Conservation (phyloP, 1,140 invertebrate genomes). For the Cydia pomonella region DNA sequence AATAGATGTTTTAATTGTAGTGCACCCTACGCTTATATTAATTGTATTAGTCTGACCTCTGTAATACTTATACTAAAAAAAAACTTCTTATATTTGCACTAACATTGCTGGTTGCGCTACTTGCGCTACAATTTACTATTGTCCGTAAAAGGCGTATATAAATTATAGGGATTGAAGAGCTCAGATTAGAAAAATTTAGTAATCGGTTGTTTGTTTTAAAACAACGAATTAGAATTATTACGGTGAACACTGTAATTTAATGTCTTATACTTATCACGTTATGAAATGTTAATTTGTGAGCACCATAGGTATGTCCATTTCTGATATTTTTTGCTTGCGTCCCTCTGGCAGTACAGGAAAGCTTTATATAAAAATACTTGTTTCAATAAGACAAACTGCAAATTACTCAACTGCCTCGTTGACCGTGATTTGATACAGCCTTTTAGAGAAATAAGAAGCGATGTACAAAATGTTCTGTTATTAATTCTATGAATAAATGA, state of each 20-base stretch:
- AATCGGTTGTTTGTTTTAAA: conserved; percentile 45
- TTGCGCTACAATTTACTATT: neutral
- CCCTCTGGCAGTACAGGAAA: neutral
- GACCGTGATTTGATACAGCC: conserved; percentile 65
- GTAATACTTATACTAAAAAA: neutral
- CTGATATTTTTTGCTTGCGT: neutral
- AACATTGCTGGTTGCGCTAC: neutral
- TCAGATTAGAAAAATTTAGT: conserved; percentile 2
- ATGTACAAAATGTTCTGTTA: conserved; percentile 41
- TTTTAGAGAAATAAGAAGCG: conserved; percentile 45
- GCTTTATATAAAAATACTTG: too few relatives aligned
- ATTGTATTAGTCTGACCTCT: conserved; percentile 49
- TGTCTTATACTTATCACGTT: conserved; percentile 54
- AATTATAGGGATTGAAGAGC: neutral
- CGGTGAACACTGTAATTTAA: conserved; percentile 59
- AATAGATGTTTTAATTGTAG: conserved; percentile 45
- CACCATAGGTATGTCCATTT: neutral
- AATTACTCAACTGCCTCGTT: conserved; percentile 64
- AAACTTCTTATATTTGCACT: neutral
- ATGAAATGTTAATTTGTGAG: neutral
- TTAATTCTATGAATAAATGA: conserved; percentile 42
- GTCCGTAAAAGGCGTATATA: neutral
- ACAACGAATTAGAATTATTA: conserved; percentile 41
- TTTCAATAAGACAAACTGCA: conserved; percentile 1
- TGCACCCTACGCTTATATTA: conserved; percentile 68